These are phyloP conservation scores for Falco columbarius DNA, from an alignment of 2,797 vertebrate species.

Conservation along the genomic window DNA sequence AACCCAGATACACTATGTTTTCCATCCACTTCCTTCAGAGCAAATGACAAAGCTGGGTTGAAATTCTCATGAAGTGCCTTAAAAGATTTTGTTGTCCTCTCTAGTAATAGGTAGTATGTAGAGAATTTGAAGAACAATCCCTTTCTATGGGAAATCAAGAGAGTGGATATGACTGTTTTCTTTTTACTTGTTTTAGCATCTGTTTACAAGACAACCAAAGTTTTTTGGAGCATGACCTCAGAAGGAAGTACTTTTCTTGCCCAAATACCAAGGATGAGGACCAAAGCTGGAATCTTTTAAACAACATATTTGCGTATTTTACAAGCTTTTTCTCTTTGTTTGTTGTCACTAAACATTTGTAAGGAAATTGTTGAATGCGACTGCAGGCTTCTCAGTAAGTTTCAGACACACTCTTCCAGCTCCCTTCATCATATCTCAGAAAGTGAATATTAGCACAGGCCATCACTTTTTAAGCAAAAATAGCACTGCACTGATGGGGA, in stretches of 20 bases:
- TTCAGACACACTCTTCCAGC: not conserved
- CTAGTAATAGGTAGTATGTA: not conserved
- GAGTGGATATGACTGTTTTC: not conserved
- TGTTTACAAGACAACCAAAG: not conserved
- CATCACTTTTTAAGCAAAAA: not conserved
- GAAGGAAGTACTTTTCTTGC: not conserved
- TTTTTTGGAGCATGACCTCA: not conserved
- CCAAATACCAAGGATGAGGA: not conserved
- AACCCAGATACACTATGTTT: not conserved
- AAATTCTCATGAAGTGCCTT: not conserved
- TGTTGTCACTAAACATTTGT: not conserved
- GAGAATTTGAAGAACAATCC: not conserved
- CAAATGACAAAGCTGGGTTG: not conserved
- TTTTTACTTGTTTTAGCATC: not conserved
- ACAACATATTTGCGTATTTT: not conserved
- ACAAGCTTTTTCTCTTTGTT: not conserved
- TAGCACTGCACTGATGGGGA: not conserved
- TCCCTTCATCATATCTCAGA: not conserved
- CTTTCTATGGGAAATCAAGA: not conserved
- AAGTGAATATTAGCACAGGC: not conserved
- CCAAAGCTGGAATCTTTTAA: not conserved
- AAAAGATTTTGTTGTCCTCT: not conserved
- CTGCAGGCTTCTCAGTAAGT: not conserved
- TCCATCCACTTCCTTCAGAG: not conserved
- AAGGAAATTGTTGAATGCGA: not conserved